Conservation (phyloP, 2,888 invertebrate genomes). For the Teleogryllus oceanicus region DNA sequence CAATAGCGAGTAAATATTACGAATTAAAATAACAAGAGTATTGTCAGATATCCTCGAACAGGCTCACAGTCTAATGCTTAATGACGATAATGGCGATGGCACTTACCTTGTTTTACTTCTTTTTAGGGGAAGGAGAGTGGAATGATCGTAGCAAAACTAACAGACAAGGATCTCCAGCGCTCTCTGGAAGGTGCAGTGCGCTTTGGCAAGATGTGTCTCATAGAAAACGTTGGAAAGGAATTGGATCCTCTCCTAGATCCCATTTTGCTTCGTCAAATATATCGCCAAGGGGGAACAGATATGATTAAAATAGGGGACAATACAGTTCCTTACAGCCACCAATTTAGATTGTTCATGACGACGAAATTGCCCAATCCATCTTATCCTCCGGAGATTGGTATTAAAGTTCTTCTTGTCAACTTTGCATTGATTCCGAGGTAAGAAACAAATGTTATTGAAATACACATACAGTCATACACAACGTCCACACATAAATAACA, state of each 20-base stretch:
- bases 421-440: constrained; percentile 82
- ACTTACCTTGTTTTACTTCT: neutral
- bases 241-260: constrained; percentile 84
- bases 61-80: no score
- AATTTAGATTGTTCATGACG: constrained; percentile 81
- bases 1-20: no score
- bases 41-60: no score
- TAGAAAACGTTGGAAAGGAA: constrained; percentile 82
- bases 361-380: constrained; percentile 85
- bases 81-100: no score
- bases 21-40: no score
- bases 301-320: constrained; percentile 83
- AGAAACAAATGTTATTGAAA: constrained; percentile 20
- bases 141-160: constrained; percentile 65
- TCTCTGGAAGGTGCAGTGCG: constrained; percentile 59
- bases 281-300: constrained; percentile 66
- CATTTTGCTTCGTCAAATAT: constrained; percentile 73
- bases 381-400: constrained; percentile 82
- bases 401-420: constrained; percentile 81
- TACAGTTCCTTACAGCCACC: constrained; percentile 71
- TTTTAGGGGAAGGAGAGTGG: constrained; percentile 65
- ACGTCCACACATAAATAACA: neutral
- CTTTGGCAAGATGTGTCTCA: constrained; percentile 69
- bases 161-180: constrained; percentile 66
- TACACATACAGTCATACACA: neutral